Evolutionary conservation across 2,888 invertebrate genomes (phyloP), one percentile per base, ranked within the genome.

Genomic region (Drosophila mercatorum): DNA sequence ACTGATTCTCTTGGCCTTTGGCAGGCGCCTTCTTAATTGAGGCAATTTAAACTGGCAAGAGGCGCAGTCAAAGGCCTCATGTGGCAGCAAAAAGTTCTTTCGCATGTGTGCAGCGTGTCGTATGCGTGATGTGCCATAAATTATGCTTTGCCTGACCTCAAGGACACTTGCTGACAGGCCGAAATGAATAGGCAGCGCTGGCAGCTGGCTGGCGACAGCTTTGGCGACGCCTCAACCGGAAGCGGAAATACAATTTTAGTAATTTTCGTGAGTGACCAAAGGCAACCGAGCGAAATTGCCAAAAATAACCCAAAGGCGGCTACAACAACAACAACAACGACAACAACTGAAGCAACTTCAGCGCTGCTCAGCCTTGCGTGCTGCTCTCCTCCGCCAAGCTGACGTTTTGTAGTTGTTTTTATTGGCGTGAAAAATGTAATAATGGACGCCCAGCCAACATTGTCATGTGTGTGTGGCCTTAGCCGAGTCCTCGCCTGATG

Each of bases 341-440:
- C 17, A 17, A 17, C 17, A 17, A 17, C 17, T 17, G 17, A 17
- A 17, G 17, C 17, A 17, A 17, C 17, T 67, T 68, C 72, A 75
- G 79, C 73, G 71, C 65, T 76, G 85, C 72, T 79, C 74, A 72
- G 67, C 72, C 43, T 71, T 75, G 49, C 55, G 59, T 60, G 40
- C 11, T 55, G 63, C 40, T 47, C 51, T 60, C 58, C 63, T 17
- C 17, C 17, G 17, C 17, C 17, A 52, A 63, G 63, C 59, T 61
- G 55, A 49, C 56, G 63, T 73, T 83, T 81, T 87, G 88, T 89
- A 71, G 83, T 86, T 88, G 83, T 75, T 89, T 87, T 89, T 82
- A 86, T 89, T 87, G 85, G 89, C 84, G 89, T 86, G 89, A 89
- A 86, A 89, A 87, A 86, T 87, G 79, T 86, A 87, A 89, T 86